Evolutionary conservation across 2,888 invertebrate genomes (phyloP).

Genomic region (Seira sanloemensis): DNA sequence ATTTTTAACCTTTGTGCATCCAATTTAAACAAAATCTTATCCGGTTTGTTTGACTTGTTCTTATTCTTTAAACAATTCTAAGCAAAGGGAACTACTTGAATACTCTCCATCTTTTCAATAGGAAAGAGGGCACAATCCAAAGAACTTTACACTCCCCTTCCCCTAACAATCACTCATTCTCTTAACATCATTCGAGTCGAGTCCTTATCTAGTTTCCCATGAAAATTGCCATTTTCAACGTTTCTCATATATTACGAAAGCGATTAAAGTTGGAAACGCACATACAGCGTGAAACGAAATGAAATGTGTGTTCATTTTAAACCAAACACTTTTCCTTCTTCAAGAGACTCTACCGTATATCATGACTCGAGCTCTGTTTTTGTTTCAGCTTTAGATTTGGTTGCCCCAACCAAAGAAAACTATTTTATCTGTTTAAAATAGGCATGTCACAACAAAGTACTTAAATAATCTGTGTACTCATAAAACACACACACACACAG

Average conservation of each 20-base stretch:
- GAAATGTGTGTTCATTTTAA: too few relatives aligned
- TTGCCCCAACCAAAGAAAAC: not conserved
- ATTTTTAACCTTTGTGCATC: too few relatives aligned
- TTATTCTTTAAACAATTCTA: too few relatives aligned
- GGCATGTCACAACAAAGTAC: not conserved
- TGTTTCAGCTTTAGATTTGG: not conserved
- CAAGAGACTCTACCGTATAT: too few relatives aligned
- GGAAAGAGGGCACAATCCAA: too few relatives aligned
- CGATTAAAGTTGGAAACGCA: conserved; percentile 30
- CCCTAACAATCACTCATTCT: not conserved
- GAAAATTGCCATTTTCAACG: conserved; percentile 61
- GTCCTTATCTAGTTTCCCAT: conserved; percentile 61
- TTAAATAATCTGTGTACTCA: not conserved
- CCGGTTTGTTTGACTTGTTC: too few relatives aligned
- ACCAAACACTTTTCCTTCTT: not conserved
- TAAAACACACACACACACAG: not conserved
- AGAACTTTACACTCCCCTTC: not conserved
- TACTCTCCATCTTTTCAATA: too few relatives aligned
- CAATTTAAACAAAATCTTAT: too few relatives aligned
- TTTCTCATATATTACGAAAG: conserved; percentile 56
- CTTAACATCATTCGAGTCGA: not conserved
- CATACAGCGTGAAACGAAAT: too few relatives aligned
- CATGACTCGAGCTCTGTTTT: too few relatives aligned
- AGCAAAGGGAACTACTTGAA: too few relatives aligned
- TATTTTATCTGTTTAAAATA: not conserved